Evolutionary conservation across 2,888 invertebrate species (phyloP).

Genomic region (Neoscelio sp.): DNA sequence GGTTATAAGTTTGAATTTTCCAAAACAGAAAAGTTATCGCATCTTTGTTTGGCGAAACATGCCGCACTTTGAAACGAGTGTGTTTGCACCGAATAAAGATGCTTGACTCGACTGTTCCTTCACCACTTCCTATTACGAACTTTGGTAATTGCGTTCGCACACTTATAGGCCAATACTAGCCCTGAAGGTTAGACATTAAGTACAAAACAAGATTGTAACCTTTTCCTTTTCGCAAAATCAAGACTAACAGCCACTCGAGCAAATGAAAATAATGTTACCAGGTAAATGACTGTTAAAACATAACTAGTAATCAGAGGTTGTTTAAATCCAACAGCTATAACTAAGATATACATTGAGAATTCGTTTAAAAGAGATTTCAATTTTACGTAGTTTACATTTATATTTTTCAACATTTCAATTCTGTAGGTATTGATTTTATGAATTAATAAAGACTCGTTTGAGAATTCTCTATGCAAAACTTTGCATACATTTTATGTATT

Average conservation of each 20-base stretch:
- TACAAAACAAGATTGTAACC: constrained; percentile 15
- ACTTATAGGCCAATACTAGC: constrained; percentile 21
- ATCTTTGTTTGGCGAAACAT: constrained; percentile 44
- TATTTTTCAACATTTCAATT: too few species aligned
- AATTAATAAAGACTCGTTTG: neutral
- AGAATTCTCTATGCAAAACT: neutral
- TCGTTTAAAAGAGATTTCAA: too few species aligned
- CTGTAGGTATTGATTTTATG: too few species aligned
- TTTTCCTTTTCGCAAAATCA: constrained; percentile 24
- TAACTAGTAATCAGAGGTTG: neutral
- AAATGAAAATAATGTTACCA: neutral
- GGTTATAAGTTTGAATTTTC: constrained; percentile 52
- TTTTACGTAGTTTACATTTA: neutral
- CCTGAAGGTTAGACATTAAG: constrained; percentile 14
- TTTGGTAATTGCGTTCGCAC: constrained; percentile 42
- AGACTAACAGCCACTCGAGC: constrained; percentile 24
- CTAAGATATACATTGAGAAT: too few species aligned
- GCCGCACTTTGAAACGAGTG: constrained; percentile 21
- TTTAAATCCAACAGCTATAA: neutral
- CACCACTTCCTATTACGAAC: constrained; percentile 47
- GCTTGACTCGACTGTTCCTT: constrained; percentile 28
- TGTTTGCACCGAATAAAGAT: constrained; percentile 34
- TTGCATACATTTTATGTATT: neutral
- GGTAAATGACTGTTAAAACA: constrained; percentile 4
- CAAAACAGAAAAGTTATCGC: constrained; percentile 44